phyloP scores from a whole-genome alignment of 2,888 invertebrate genomes.

The Leucophenga montana region DNA sequence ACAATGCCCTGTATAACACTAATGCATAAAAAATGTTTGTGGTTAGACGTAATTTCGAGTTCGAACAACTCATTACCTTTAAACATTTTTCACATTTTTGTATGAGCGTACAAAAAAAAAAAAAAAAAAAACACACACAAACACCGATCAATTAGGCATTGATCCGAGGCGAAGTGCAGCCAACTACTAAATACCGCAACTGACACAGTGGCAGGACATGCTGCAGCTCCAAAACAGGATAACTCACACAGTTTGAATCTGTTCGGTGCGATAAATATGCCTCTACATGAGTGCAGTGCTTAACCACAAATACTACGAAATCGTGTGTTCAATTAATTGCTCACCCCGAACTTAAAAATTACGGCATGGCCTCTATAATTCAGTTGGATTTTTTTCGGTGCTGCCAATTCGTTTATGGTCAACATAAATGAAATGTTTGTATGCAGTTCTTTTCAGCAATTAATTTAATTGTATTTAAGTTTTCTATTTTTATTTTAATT shows the following conservation, averaged over 20 bases:
- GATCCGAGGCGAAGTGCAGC: slow-evolving; percentile 26
- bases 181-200: slow-evolving; percentile 22
- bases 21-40: slow-evolving; percentile 23
- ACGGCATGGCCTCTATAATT: slow-evolving; percentile 20
- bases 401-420: slow-evolving; percentile 49
- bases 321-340: slow-evolving; percentile 68
- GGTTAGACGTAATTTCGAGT: slow-evolving; percentile 39
- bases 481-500: too few species aligned
- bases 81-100: background rate
- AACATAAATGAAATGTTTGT: slow-evolving; percentile 18
- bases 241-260: background rate
- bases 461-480: too few species aligned
- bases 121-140: slow-evolving; percentile 15
- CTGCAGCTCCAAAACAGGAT: background rate
- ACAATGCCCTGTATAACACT: background rate
- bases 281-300: slow-evolving; percentile 41
- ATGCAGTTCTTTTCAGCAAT: too few species aligned
- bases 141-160: slow-evolving; percentile 44
- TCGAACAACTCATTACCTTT: slow-evolving; percentile 16
- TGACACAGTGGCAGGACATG: slow-evolving; percentile 27
- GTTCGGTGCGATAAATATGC: background rate
- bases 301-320: slow-evolving; percentile 68
- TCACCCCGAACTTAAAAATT: slow-evolving; percentile 39
- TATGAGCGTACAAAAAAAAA: slow-evolving; percentile 28
- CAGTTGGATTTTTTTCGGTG: background rate